Base-by-base conservation (phyloP, 2,888 invertebrate genomes). In the Dysmachus trigonus region DNA sequence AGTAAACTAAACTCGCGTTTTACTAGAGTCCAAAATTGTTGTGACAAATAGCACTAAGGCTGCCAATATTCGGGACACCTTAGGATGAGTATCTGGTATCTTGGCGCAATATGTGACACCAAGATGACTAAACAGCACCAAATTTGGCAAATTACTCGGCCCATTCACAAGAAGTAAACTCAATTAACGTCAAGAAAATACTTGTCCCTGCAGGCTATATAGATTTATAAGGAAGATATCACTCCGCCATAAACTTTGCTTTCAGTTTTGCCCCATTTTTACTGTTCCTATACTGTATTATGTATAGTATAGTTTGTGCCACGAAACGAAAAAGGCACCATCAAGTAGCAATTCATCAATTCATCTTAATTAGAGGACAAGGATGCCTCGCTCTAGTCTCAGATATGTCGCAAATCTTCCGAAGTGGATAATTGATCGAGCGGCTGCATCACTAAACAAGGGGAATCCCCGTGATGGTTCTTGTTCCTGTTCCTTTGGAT, bases 151-250 rank as follows among this genome's bases (percentile, higher is more conserved):
- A 79, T 79, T 51, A 79, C 51, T 51, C 30, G 27, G 18, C 51
- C 79, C 79, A 30, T 79, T 51, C 30, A 79, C 27, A 47, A 51
- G 51, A 47, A 79, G 51, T 79, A 51, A 79, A 79, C 79, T 79
- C 51, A 79, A 79, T 79, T 79, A 79, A 79, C 31, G 79, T 79
- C 79, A 79, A 79, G 79, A 51, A 77, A 51, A 79, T 79, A 22
- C 33, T 47, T 79, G 38, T 79, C 79, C 79, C 31, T 79, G 53
- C 79, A 38, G 35, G 22, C 8, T n/a, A 33, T 38, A 76, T 76
- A 76, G 76, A 76, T 76, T 76, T 76, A 76, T 76, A 76, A 38
- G n/a, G 22, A 38, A 76, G 76, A 76, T 76, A 35, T 38, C 33
- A 22, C 22, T n/a, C 62, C 22, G 8, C 38, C 33, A 35, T 76